Evolutionary conservation across 2,797 vertebrate genomes (phyloP).

Genomic region (Cephalopachus bancanus): DNA sequence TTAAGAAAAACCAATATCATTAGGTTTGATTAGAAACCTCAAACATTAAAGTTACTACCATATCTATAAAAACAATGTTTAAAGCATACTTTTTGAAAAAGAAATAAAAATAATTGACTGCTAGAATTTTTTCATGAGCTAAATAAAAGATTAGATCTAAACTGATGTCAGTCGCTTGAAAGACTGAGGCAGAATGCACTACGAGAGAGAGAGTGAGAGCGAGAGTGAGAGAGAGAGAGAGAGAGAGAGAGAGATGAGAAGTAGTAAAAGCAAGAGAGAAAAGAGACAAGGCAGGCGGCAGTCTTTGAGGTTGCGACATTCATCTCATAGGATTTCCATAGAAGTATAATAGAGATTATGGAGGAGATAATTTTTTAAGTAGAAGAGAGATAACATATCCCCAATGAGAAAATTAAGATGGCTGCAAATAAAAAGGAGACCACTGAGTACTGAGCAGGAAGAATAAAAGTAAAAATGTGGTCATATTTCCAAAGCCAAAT

Average conservation of each 20-base stretch:
- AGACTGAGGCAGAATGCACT: neutral
- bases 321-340: neutral
- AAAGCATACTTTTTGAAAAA: neutral
- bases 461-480: neutral
- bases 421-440: neutral
- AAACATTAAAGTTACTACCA: neutral
- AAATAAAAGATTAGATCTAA: neutral
- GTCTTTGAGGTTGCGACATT: neutral
- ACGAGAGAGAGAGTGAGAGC: neutral
- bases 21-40: neutral
- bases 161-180: neutral
- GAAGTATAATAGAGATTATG: neutral
- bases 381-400: neutral
- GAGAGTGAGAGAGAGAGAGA: too few relatives aligned
- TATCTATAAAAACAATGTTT: neutral
- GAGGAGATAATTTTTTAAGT: neutral
- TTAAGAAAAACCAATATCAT: neutral
- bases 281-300: neutral
- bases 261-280: neutral
- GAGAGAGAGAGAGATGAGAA: neutral
- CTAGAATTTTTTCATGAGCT: neutral
- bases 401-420: neutral
- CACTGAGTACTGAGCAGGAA: neutral
- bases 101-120: neutral
- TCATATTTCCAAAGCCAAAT: conserved; percentile 16